phyloP scores from a whole-genome alignment of 2,888 invertebrate species.

The Rapana venosa region DNA sequence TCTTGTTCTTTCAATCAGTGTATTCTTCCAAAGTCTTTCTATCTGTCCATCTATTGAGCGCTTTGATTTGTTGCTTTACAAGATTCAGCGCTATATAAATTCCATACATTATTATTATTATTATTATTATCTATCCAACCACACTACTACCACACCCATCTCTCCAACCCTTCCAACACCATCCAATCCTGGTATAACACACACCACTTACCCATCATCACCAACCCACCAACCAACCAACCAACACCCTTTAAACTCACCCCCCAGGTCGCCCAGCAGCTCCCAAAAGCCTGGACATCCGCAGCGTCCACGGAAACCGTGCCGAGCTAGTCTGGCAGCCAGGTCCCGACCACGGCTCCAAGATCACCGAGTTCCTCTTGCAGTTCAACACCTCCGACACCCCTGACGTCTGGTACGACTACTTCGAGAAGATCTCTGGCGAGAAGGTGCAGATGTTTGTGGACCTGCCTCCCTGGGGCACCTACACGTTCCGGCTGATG shows the following conservation, averaged over 20 bases:
- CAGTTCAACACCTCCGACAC: conserved; percentile 96
- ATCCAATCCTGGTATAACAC: background rate
- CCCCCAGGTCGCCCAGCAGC: conserved; percentile 90
- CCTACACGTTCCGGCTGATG: conserved; percentile 76
- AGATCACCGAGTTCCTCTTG: conserved; percentile 91
- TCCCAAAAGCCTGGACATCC: conserved; percentile 83
- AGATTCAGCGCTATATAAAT: too few relatives aligned
- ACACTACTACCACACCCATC: background rate
- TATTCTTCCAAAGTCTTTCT: too few relatives aligned
- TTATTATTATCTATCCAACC: background rate
- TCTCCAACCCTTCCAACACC: background rate
- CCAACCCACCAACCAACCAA: too few relatives aligned
- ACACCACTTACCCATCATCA: too few relatives aligned
- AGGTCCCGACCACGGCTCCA: conserved; percentile 95
- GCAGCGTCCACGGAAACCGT: conserved; percentile 82
- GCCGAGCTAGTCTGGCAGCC: conserved; percentile 85
- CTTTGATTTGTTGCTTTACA: too few relatives aligned
- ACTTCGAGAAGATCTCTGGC: conserved; percentile 61
- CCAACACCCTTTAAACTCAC: background rate
- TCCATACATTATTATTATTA: too few relatives aligned
- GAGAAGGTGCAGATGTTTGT: conserved; percentile 46
- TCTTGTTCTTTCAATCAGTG: background rate
- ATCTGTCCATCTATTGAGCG: too few relatives aligned
- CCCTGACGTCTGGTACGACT: conserved; percentile 88
- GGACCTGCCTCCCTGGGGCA: conserved; percentile 72